phyloP scores from a whole-genome alignment of 2,797 vertebrate genomes.

The Sebastes flavidus region DNA sequence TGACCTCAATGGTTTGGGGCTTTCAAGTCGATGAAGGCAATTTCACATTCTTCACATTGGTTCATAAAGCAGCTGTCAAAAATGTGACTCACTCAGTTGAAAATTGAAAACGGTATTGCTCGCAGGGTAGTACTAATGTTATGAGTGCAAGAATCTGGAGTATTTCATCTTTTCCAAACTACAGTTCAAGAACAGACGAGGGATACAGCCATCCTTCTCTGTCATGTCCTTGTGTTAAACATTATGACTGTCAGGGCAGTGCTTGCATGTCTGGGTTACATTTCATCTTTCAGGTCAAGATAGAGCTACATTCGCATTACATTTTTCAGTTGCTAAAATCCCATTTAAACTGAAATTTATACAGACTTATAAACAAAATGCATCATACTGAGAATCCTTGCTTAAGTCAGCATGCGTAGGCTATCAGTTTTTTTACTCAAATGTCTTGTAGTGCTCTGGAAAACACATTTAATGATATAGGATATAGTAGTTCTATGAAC shows the following conservation, averaged over 20 bases:
- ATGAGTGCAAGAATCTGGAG: constrained; percentile 14
- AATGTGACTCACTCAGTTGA: constrained; percentile 26
- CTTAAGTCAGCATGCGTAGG: neutral
- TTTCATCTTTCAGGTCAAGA: neutral
- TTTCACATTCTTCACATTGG: constrained; percentile 28
- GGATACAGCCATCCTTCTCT: neutral
- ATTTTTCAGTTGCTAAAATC: neutral
- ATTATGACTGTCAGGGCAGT: neutral
- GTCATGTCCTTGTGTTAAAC: neutral
- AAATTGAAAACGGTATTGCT: constrained; percentile 38
- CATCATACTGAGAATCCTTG: neutral
- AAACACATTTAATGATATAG: constrained; percentile 8
- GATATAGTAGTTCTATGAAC: neutral
- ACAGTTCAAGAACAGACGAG: constrained; percentile 1
- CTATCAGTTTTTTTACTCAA: neutral
- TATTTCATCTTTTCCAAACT: constrained; percentile 34
- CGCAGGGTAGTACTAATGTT: constrained; percentile 23
- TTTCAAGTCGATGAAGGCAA: constrained; percentile 26
- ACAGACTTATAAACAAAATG: neutral
- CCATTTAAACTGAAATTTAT: neutral
- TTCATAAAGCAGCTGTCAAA: constrained; percentile 51
- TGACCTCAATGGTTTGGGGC: constrained; percentile 20
- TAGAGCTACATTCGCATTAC: neutral
- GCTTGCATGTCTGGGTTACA: neutral
- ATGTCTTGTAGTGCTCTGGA: neutral